These are phyloP conservation scores for Limnothrissa miodon DNA, from an alignment of 2,113 vertebrate species.

Conservation along the genomic window DNA sequence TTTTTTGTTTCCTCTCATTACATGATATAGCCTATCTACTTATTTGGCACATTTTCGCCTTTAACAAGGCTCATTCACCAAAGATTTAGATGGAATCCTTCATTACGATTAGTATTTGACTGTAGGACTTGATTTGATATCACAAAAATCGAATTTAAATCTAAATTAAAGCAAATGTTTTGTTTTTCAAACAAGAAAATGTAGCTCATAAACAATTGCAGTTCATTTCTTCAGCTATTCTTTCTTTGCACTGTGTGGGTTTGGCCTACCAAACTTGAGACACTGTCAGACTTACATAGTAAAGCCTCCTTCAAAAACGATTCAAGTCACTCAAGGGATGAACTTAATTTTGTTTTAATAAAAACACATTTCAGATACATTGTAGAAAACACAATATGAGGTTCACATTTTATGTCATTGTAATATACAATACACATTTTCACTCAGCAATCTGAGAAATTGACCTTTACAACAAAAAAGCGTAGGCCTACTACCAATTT, in stretches of 20 bases:
- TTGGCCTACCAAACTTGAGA: not conserved
- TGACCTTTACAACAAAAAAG: constrained; percentile 73
- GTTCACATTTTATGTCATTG: constrained; percentile 84
- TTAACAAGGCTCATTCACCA: not conserved
- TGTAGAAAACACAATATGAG: constrained; percentile 78
- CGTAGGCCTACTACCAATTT: constrained; percentile 55
- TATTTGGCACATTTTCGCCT: not conserved
- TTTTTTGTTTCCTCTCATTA: not conserved
- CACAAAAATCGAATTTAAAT: no score
- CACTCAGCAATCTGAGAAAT: constrained; percentile 98
- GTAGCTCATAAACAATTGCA: no score
- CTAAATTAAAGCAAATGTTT: no score
- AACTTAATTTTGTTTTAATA: constrained; percentile 75
- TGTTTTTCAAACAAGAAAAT: no score
- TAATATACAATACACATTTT: constrained; percentile 99
- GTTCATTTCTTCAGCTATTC: no score
- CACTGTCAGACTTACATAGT: not conserved
- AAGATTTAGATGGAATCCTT: not conserved
- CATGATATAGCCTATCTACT: not conserved
- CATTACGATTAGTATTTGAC: no score
- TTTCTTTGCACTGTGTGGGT: no score
- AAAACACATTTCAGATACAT: constrained; percentile 75
- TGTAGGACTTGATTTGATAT: no score
- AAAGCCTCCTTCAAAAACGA: constrained; percentile 31
- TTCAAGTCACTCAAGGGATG: not conserved